Conservation (phyloP, 2,888 invertebrate genomes). For the Pandemis corylana region DNA sequence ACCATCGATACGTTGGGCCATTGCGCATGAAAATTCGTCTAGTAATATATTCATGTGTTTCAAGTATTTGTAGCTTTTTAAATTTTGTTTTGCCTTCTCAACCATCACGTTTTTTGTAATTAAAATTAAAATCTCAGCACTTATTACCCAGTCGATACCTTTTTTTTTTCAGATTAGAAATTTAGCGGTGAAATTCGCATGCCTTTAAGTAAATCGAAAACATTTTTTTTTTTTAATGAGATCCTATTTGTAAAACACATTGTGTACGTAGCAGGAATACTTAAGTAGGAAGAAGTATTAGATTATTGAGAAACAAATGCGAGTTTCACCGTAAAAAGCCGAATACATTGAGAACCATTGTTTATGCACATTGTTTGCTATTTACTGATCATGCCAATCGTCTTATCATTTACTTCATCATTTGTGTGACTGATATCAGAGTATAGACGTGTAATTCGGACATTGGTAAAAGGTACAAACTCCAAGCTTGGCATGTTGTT, state of each 20-base stretch:
- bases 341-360: conserved; percentile 1
- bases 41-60: conserved; percentile 21
- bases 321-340: too few relatives aligned
- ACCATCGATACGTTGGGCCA: not conserved
- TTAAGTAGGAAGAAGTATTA: too few relatives aligned
- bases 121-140: conserved; percentile 6
- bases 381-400: conserved; percentile 28
- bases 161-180: too few relatives aligned
- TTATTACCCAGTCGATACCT: not conserved
- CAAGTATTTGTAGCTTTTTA: conserved; percentile 62
- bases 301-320: too few relatives aligned
- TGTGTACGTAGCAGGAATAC: too few relatives aligned
- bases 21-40: conserved; percentile 23
- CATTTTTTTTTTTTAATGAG: too few relatives aligned
- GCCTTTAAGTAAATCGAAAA: too few relatives aligned
- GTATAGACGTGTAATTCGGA: conserved; percentile 14
- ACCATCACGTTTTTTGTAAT: conserved; percentile 25
- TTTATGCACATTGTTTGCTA: conserved; percentile 18
- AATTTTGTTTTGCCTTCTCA: conserved; percentile 60
- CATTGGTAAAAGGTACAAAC: conserved; percentile 35
- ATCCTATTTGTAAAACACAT: too few relatives aligned
- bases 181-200: too few relatives aligned
- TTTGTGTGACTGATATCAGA: conserved; percentile 26
- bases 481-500: conserved; percentile 73
- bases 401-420: conserved; percentile 29